Evolutionary conservation across 2,888 invertebrate species (phyloP).

Genomic region (Spilosoma lubricipeda): DNA sequence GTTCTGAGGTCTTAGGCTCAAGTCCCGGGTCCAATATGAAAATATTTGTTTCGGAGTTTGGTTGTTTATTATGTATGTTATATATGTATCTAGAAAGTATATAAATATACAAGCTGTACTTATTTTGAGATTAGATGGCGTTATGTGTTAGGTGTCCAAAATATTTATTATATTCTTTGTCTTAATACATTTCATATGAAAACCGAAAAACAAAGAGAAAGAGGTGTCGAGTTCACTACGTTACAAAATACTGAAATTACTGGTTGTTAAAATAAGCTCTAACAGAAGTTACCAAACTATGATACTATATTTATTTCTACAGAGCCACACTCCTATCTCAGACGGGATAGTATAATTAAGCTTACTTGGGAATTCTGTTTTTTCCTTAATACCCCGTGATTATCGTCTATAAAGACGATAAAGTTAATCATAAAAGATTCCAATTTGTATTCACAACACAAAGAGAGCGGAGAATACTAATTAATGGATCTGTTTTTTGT

Average conservation of each 20-base stretch:
- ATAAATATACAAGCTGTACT: no score
- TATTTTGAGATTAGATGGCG: no score
- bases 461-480: not conserved
- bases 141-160: no score
- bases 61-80: no score
- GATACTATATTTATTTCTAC: not conserved
- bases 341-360: not conserved
- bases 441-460: not conserved
- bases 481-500: not conserved
- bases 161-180: no score
- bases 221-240: not conserved
- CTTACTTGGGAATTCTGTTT: not conserved
- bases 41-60: no score
- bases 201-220: not conserved
- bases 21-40: no score
- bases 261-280: not conserved
- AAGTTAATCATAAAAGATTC: not conserved
- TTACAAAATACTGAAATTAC: not conserved
- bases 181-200: no score
- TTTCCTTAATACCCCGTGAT: not conserved
- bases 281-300: not conserved
- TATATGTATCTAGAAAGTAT: no score
- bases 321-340: not conserved
- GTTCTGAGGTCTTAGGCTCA: no score
- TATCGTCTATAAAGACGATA: not conserved